phyloP scores from a whole-genome alignment of 2,888 invertebrate species.

The Pogonocherus hispidulus region DNA sequence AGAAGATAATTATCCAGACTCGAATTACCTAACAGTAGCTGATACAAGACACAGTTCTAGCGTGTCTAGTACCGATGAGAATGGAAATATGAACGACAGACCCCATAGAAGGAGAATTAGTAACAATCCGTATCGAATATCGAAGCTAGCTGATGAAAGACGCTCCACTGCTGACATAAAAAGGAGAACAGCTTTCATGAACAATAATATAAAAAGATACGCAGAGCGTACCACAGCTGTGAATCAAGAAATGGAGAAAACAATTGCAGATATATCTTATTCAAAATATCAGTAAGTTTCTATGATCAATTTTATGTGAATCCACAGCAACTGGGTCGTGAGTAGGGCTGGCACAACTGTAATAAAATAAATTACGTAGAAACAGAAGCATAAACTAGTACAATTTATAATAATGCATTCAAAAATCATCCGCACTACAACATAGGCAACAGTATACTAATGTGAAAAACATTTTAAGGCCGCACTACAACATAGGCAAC shows the following conservation, averaged over 20 bases:
- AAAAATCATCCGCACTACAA: too few species aligned
- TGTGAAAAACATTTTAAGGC: too few species aligned
- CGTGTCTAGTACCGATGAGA: constrained; percentile 23
- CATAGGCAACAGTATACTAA: too few species aligned
- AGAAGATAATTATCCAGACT: constrained; percentile 19
- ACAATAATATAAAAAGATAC: constrained; percentile 76
- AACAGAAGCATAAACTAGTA: too few species aligned
- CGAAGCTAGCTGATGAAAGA: constrained; percentile 48
- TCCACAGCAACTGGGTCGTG: too few species aligned
- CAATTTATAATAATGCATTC: too few species aligned
- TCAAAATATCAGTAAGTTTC: constrained; percentile 79
- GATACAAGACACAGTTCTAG: constrained; percentile 18
- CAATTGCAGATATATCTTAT: constrained; percentile 87
- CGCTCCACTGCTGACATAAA: constrained; percentile 60
- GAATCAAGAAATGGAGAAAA: constrained; percentile 83
- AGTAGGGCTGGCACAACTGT: too few species aligned
- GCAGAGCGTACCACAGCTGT: constrained; percentile 78
- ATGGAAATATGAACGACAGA: constrained; percentile 47
- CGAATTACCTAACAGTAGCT: neutral
- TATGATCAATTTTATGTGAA: neutral
- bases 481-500: too few species aligned
- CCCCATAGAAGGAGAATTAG: constrained; percentile 49
- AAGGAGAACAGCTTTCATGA: constrained; percentile 78
- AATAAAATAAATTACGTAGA: too few species aligned
- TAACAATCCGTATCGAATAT: constrained; percentile 42